Conservation (phyloP, 1,140 invertebrate species). For the Eurosta solidaginis region DNA sequence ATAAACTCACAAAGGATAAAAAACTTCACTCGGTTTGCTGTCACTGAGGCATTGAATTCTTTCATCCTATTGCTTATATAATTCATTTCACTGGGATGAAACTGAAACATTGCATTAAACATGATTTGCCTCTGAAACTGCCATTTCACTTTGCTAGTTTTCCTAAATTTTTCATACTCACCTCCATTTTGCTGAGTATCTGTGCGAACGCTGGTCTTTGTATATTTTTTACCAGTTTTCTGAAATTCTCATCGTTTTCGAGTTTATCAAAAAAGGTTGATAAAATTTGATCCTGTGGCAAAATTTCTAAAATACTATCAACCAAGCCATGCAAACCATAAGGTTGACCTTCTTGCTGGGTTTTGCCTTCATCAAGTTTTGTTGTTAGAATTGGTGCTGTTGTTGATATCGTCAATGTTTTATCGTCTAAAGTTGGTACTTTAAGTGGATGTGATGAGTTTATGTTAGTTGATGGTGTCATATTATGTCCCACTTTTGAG, state of each 20-base stretch:
- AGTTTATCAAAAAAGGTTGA: slow-evolving; percentile 53
- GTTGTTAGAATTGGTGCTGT: not conserved
- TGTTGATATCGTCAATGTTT: not conserved
- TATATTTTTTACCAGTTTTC: slow-evolving; percentile 47
- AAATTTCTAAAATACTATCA: slow-evolving; percentile 46
- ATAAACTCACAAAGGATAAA: too few relatives aligned
- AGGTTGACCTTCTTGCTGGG: slow-evolving; percentile 33
- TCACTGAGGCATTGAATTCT: too few relatives aligned
- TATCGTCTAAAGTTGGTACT: not conserved
- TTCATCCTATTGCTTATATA: too few relatives aligned
- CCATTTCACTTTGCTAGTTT: too few relatives aligned
- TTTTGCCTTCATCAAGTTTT: not conserved
- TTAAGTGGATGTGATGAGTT: not conserved
- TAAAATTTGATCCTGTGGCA: slow-evolving; percentile 53
- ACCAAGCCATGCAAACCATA: slow-evolving; percentile 51
- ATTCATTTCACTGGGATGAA: too few relatives aligned
- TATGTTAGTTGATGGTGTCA: not conserved
- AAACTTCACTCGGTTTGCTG: too few relatives aligned
- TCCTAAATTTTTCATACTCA: slow-evolving; percentile 35
- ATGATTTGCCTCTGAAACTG: too few relatives aligned
- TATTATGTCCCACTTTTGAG: not conserved
- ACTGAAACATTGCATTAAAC: too few relatives aligned
- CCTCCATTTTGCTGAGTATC: slow-evolving; percentile 49
- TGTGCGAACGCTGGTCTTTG: slow-evolving; percentile 46
- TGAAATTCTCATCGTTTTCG: slow-evolving; percentile 50